Evolutionary conservation across 2,113 vertebrate species (phyloP).

Genomic region (Chauna torquata): DNA sequence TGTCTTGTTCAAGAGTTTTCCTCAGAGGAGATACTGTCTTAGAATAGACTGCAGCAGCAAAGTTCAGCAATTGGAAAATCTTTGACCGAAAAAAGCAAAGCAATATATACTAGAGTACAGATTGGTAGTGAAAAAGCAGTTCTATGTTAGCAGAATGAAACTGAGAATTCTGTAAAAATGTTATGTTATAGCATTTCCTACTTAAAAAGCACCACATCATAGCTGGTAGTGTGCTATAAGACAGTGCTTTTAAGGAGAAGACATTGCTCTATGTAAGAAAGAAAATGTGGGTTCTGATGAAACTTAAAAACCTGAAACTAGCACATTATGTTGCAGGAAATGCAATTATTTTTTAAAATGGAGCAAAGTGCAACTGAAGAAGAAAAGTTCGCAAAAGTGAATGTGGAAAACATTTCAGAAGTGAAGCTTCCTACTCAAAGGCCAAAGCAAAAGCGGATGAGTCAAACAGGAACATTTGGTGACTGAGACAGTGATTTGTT

Average conservation of each 20-base stretch:
- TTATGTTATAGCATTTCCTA: background rate
- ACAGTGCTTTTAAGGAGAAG: background rate
- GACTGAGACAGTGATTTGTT: conserved; percentile 51
- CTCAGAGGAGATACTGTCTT: background rate
- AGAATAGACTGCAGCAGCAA: background rate
- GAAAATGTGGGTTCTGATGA: background rate
- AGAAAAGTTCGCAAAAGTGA: conserved; percentile 39
- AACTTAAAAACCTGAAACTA: conserved; percentile 16
- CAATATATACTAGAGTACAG: background rate
- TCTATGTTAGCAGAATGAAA: background rate
- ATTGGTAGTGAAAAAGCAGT: background rate
- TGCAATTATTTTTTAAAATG: conserved; percentile 33
- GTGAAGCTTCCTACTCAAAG: conserved; percentile 41
- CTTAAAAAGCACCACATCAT: background rate
- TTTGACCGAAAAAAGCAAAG: background rate
- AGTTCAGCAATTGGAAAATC: background rate
- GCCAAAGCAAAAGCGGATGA: conserved; percentile 18
- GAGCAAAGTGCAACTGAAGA: conserved; percentile 1
- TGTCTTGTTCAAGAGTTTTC: background rate
- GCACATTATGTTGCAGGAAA: conserved; percentile 25
- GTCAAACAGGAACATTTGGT: conserved; percentile 25
- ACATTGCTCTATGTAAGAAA: background rate
- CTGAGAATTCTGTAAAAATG: background rate
- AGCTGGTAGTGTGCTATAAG: background rate
- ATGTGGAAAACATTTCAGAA: conserved; percentile 60